Evolutionary conservation across 2,797 vertebrate genomes (phyloP), one percentile per base, ranked within the genome.

Genomic region (Acanthiza pusilla): DNA sequence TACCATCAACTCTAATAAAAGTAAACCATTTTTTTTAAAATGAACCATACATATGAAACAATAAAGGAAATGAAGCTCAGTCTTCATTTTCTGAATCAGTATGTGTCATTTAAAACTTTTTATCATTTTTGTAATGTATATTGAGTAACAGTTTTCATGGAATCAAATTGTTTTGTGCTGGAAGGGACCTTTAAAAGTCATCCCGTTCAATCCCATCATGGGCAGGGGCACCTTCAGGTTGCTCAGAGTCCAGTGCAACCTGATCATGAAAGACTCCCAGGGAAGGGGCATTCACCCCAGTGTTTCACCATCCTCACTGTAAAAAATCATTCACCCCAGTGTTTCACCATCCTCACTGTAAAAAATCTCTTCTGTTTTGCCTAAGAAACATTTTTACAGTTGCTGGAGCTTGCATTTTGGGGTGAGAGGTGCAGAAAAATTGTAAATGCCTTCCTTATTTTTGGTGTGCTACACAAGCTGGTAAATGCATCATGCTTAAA

Each of bases 151-250:
- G 43, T 13, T 66, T 89, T 79, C n/a, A 47, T 10, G 36, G 58
- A 71, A n/a, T 40, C 21, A 27, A 17, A n/a, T 32, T 26, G 4
- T 5, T 68, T 81, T 68, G 27, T 23, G 22, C 38, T 48, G 30
- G 26, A 55, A 75, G 34, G 42, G 54, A 32, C 26, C 22, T 68
- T 68, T 75, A 48, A 61, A 88, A 10, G 10, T 42, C 47, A 67
- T 32, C 8, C 7, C 36, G 10, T 40, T 42, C 51, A 65, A 13
- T 6, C 0, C 6, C 10, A 45, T 34, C 30, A 4, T 7, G 1
- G 8, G 5, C 47, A 73, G 13, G 13, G 17, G 27, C 11, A 57
- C 30, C 25, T 71, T 48, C 58, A 63, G 9, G 5, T 21, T 67
- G 9, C 36, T 45, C 27, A 57, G 27, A 76, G 13, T 1, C 16